These are phyloP conservation scores for Theonella swinhoei DNA, from an alignment of 37 sponge, comb jelly and placozoan species.

Conservation along the genomic window DNA sequence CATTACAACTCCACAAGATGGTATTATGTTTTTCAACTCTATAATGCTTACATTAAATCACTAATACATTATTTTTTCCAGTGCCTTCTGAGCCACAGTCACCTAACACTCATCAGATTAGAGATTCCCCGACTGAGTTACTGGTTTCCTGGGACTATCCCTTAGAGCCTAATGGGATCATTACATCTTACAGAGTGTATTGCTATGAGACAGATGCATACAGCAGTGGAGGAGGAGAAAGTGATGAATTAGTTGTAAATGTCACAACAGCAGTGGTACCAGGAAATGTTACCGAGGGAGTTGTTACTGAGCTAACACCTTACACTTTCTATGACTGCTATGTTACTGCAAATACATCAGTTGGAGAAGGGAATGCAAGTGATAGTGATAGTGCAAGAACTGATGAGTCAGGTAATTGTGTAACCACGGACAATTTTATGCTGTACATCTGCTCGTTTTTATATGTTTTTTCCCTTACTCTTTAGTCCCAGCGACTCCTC, in stretches of 20 bases:
- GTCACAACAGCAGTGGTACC: background rate
- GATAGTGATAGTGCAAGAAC: background rate
- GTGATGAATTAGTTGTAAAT: too few species aligned
- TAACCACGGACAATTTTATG: background rate
- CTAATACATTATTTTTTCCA: too few species aligned
- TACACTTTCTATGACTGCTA: background rate
- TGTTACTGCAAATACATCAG: constrained; percentile 9
- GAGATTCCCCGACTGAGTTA: background rate
- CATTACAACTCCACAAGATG: background rate
- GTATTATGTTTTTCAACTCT: background rate
- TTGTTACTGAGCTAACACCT: constrained; percentile 7
- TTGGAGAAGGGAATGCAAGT: constrained; percentile 4
- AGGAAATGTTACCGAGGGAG: too few species aligned
- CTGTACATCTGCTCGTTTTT: background rate
- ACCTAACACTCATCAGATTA: background rate
- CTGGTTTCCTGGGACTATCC: background rate
- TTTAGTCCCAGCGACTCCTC: background rate
- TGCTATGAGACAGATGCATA: background rate
- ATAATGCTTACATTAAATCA: background rate
- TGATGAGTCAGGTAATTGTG: constrained; percentile 4
- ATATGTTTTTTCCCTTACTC: too few species aligned
- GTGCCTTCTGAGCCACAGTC: background rate
- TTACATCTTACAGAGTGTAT: constrained; percentile 1
- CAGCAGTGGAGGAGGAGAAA: too few species aligned
- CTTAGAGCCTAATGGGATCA: constrained; percentile 2